phyloP scores from a whole-genome alignment of 2,888 invertebrate species.

The Gastracanthus pulcherrimus region DNA sequence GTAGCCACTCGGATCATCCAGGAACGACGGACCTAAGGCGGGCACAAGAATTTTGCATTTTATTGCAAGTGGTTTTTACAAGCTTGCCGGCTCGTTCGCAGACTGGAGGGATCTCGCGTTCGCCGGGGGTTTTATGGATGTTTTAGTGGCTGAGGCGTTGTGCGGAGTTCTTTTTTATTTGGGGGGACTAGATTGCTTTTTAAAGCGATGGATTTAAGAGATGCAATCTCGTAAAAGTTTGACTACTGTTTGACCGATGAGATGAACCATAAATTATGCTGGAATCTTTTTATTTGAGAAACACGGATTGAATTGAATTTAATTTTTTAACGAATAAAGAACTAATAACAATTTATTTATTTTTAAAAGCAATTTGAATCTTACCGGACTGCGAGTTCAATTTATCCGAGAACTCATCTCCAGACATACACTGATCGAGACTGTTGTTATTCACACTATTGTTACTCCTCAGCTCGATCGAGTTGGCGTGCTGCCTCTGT shows the following conservation, averaged over 20 bases:
- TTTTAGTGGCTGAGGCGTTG: conserved; percentile 5
- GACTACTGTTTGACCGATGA: background rate
- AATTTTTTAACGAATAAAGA: too few species aligned
- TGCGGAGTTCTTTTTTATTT: background rate
- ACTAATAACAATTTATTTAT: too few species aligned
- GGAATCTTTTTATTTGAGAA: background rate
- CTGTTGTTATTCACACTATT: conserved; percentile 60
- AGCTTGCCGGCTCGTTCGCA: too few species aligned
- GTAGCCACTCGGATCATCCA: conserved; percentile 95
- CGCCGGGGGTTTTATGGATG: background rate
- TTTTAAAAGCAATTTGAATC: background rate
- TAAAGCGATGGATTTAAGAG: background rate
- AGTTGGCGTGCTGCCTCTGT: conserved; percentile 66
- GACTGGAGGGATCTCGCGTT: too few species aligned
- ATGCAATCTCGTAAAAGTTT: background rate
- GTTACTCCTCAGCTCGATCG: conserved; percentile 54
- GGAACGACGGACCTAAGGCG: conserved; percentile 84
- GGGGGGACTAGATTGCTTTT: background rate
- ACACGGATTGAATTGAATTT: background rate
- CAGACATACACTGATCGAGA: conserved; percentile 67
- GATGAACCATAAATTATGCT: background rate
- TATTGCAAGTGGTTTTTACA: conserved; percentile 35
- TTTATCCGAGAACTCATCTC: conserved; percentile 72
- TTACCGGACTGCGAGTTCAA: conserved; percentile 63
- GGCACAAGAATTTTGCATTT: conserved; percentile 67